phyloP scores from a whole-genome alignment of 1,140 invertebrate species.

The Achatina immaculata region DNA sequence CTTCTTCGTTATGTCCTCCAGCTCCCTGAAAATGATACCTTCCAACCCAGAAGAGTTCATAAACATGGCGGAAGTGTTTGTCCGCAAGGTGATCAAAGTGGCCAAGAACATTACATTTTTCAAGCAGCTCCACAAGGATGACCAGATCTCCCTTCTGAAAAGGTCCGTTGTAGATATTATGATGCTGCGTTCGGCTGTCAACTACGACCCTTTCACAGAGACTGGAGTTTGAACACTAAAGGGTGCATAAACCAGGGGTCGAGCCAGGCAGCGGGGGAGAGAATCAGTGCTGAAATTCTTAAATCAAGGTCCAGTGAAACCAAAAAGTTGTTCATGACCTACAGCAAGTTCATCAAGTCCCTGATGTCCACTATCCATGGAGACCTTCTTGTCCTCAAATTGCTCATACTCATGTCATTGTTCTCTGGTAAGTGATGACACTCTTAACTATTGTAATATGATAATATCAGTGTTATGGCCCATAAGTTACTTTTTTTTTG shows the following conservation, averaged over 20 bases:
- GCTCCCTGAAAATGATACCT: slow-evolving; percentile 48
- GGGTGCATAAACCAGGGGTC: slow-evolving; percentile 46
- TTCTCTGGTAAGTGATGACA: slow-evolving; percentile 56
- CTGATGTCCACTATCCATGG: slow-evolving; percentile 60
- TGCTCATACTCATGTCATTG: slow-evolving; percentile 64
- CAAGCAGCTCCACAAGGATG: slow-evolving; percentile 58
- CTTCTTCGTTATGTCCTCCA: slow-evolving; percentile 54
- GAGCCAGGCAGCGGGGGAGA: slow-evolving; percentile 7
- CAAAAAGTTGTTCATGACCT: slow-evolving; percentile 56
- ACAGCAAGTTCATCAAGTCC: slow-evolving; percentile 62
- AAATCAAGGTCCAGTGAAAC: slow-evolving; percentile 55
- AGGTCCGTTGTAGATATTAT: slow-evolving; percentile 66
- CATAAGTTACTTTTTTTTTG: too few species aligned
- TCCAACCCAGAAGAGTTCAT: slow-evolving; percentile 61
- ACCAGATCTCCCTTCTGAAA: slow-evolving; percentile 65
- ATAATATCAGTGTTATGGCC: too few species aligned
- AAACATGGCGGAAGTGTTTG: slow-evolving; percentile 66
- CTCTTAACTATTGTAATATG: too few species aligned
- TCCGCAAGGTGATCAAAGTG: slow-evolving; percentile 64
- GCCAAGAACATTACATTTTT: slow-evolving; percentile 63
- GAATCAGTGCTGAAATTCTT: slow-evolving; percentile 56
- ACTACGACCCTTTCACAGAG: slow-evolving; percentile 62
- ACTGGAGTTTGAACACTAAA: slow-evolving; percentile 58
- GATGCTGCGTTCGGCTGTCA: slow-evolving; percentile 65
- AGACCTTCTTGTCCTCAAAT: slow-evolving; percentile 58